Base-by-base conservation (phyloP, 2,797 vertebrate species). In the Brachyrhaphis roseni region DNA sequence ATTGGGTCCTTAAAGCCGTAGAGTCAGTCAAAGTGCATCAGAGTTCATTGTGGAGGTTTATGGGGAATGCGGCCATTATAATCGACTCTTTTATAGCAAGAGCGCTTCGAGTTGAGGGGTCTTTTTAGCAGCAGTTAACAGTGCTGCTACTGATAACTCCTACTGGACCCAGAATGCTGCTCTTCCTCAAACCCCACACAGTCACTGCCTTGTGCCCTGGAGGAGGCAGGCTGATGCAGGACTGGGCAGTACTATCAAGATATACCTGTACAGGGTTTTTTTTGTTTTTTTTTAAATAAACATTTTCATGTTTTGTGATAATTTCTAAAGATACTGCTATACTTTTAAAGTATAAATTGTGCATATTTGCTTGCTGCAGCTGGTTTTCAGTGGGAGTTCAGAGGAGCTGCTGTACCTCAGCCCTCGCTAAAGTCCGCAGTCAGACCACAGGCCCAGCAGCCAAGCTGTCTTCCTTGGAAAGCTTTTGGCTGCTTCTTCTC, bases 381-480 rank as follows among this genome's bases (percentile, higher is more conserved):
- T 64, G 59, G 45, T 15, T 36, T 64, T 53, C 13, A 51, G 64
- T 73, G 1, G 28, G 47, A 34, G 34, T 62, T 89, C 71, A 41
- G 43, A 71, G 36, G 72, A 55, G 82, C 74, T 62, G 75, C 55
- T 82, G 16, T 77, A 70, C 70, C 79, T 78, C 34, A 64, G 82
- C 72, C 79, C 57, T 41, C 77, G 79, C 83, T 84, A 73, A 83
- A 85, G 89, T 75, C 86, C 88, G 90, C 89, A 91, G 90, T 93
- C 90, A 88, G 90, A 81, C 79, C 78, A 82, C 88, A 88, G 87
- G 49, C 80, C 78, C 64, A 83, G 86, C 83, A 87, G 91, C 89
- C 91, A 91, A 91, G 88, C 79, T 87, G 87, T 93, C 91, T 93
- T 95, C 91, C 93, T 94, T 94, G 92, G 93, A 94, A 94, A 95